phyloP scores from a whole-genome alignment of 2,113 vertebrate species.

The Platichthys stellatus region DNA sequence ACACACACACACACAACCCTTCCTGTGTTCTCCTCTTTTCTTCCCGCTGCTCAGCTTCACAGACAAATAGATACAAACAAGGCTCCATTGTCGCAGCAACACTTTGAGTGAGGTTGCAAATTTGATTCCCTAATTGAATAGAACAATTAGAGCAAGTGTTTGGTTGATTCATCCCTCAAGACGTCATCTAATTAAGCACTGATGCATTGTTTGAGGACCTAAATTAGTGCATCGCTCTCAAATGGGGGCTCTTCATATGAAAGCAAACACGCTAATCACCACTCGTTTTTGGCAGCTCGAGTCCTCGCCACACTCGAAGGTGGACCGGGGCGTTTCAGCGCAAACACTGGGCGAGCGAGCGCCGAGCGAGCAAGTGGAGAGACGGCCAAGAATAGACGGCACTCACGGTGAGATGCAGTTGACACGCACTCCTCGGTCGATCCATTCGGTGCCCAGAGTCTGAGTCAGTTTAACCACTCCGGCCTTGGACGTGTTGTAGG shows the following conservation, averaged over 20 bases:
- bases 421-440: constrained; percentile 83
- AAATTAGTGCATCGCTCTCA: constrained; percentile 79
- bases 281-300: constrained; percentile 37
- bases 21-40: constrained; percentile 65
- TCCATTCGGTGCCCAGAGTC: constrained; percentile 84
- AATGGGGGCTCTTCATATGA: constrained; percentile 64
- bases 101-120: constrained; percentile 80
- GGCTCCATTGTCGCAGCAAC: constrained; percentile 76
- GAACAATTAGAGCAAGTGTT: constrained; percentile 85
- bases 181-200: constrained; percentile 83
- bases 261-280: constrained; percentile 71
- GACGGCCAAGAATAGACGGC: not conserved
- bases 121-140: constrained; percentile 86
- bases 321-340: constrained; percentile 6
- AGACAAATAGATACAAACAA: constrained; percentile 83
- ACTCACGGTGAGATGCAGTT: constrained; percentile 88
- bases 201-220: constrained; percentile 79
- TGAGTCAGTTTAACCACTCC: constrained; percentile 86
- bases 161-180: constrained; percentile 84
- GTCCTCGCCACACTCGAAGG: constrained; percentile 32
- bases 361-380: not conserved
- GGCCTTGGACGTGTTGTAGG: constrained; percentile 84
- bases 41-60: constrained; percentile 63
- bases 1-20: constrained; percentile 48
- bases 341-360: not conserved